A percentile compares a stretch with the other conserved stretches of the same genome.
Evolutionary conservation across 2,888 invertebrate species (phyloP).

Genomic region (Aproaerema taeniolella): DNA sequence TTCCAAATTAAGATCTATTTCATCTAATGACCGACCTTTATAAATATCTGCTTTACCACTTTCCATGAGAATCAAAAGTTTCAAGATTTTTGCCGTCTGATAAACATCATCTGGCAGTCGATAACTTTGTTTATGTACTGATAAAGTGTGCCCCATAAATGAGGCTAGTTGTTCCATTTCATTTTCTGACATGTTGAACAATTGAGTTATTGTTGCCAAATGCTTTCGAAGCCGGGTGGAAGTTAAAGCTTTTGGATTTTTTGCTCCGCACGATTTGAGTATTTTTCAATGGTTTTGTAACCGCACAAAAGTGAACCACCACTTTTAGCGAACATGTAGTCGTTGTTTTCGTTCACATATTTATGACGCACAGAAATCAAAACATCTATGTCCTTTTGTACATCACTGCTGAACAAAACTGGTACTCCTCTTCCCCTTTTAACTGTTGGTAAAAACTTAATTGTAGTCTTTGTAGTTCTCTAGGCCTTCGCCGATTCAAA

Average conservation of each 20-base stretch:
- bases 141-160: slow-evolving; percentile 28
- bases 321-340: slow-evolving; percentile 12
- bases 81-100: slow-evolving; percentile 32
- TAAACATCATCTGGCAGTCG: slow-evolving; percentile 29
- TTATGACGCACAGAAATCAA: slow-evolving; percentile 17
- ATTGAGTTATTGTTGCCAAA: slow-evolving; percentile 31
- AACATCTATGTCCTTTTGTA: slow-evolving; percentile 22
- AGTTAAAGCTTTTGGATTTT: slow-evolving; percentile 29
- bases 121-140: slow-evolving; percentile 26
- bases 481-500: neutral
- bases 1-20: slow-evolving; percentile 26
- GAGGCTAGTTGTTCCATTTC: slow-evolving; percentile 31
- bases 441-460: neutral
- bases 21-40: slow-evolving; percentile 19
- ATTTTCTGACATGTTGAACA: slow-evolving; percentile 30
- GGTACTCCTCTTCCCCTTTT: slow-evolving; percentile 23
- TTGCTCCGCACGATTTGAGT: slow-evolving; percentile 25
- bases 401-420: slow-evolving; percentile 28
- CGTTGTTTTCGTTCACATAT: slow-evolving; percentile 15
- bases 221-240: slow-evolving; percentile 32
- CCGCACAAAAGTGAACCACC: slow-evolving; percentile 6
- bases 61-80: slow-evolving; percentile 31
- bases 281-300: slow-evolving; percentile 25
- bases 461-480: neutral
- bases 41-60: slow-evolving; percentile 28